These are phyloP conservation scores for Gephyroberyx darwinii DNA, from an alignment of 2,797 vertebrate species.

Conservation along the genomic window DNA sequence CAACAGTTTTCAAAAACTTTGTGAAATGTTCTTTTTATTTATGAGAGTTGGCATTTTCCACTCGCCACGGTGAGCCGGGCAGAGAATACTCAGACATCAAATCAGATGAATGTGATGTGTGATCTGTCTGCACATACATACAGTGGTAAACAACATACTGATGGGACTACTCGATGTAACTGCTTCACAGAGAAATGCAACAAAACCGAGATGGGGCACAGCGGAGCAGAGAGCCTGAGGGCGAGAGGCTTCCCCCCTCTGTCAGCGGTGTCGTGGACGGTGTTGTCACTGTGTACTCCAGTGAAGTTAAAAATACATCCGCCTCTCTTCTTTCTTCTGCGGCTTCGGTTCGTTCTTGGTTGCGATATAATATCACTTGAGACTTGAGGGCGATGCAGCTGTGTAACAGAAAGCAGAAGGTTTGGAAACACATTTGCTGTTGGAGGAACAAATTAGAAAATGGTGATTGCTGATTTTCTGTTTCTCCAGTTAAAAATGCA, in stretches of 20 bases:
- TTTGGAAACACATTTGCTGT: not conserved
- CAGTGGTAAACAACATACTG: not conserved
- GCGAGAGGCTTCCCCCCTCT: not conserved
- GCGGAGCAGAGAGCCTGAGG: not conserved
- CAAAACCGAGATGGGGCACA: too few relatives aligned
- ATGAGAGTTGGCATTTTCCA: too few relatives aligned
- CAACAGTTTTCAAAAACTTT: too few relatives aligned
- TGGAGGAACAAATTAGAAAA: not conserved
- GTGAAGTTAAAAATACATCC: too few relatives aligned
- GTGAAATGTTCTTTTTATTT: too few relatives aligned
- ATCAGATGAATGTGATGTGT: too few relatives aligned
- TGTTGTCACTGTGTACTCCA: not conserved
- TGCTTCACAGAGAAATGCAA: not conserved
- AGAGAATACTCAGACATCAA: too few relatives aligned
- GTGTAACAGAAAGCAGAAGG: too few relatives aligned
- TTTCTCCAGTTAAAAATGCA: too few relatives aligned
- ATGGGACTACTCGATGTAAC: not conserved
- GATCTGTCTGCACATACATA: too few relatives aligned
- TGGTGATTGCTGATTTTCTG: too few relatives aligned
- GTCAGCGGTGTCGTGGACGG: not conserved
- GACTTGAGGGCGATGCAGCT: not conserved
- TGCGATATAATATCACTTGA: not conserved
- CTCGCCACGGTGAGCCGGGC: too few relatives aligned
- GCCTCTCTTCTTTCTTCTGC: not conserved
- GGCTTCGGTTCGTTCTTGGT: not conserved